A percentile compares a stretch with the other conserved stretches of the same genome.
These are phyloP conservation scores for Ryuthela nishihirai DNA, from an alignment of 2,888 invertebrate species.

Conservation along the genomic window DNA sequence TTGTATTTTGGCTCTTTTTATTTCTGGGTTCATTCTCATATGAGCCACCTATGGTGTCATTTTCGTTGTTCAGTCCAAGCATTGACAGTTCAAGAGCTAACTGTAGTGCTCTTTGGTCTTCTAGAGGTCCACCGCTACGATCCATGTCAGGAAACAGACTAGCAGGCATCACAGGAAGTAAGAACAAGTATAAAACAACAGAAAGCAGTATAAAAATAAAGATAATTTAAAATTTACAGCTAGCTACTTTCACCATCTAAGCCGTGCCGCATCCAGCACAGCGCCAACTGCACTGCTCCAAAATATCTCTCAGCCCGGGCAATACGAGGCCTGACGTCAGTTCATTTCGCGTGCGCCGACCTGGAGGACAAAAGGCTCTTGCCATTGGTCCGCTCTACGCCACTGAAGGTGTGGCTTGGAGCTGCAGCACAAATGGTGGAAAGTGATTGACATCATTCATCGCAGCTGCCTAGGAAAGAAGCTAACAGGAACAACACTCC, in stretches of 20 bases:
- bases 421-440: slow-evolving; percentile 22
- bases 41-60: slow-evolving; percentile 43
- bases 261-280: slow-evolving; percentile 17
- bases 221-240: slow-evolving; percentile 20
- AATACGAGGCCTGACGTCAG: slow-evolving; percentile 32
- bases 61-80: slow-evolving; percentile 63
- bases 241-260: slow-evolving; percentile 32
- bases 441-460: slow-evolving; percentile 26
- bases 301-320: slow-evolving; percentile 29
- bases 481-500: too few species aligned
- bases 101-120: slow-evolving; percentile 81
- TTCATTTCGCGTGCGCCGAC: slow-evolving; percentile 21
- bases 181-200: slow-evolving; percentile 18
- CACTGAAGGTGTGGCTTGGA: slow-evolving; percentile 5
- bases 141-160: slow-evolving; percentile 78
- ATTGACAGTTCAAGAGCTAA: slow-evolving; percentile 86
- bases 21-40: slow-evolving; percentile 27
- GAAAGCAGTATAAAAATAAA: slow-evolving; percentile 29
- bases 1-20: slow-evolving; percentile 97
- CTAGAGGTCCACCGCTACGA: slow-evolving; percentile 58
- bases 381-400: too few species aligned
- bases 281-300: slow-evolving; percentile 23
- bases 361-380: not conserved
- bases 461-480: slow-evolving; percentile 6
- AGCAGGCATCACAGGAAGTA: slow-evolving; percentile 66